Evolutionary conservation across 2,113 vertebrate genomes (phyloP).

Genomic region (Anhinga rufa): DNA sequence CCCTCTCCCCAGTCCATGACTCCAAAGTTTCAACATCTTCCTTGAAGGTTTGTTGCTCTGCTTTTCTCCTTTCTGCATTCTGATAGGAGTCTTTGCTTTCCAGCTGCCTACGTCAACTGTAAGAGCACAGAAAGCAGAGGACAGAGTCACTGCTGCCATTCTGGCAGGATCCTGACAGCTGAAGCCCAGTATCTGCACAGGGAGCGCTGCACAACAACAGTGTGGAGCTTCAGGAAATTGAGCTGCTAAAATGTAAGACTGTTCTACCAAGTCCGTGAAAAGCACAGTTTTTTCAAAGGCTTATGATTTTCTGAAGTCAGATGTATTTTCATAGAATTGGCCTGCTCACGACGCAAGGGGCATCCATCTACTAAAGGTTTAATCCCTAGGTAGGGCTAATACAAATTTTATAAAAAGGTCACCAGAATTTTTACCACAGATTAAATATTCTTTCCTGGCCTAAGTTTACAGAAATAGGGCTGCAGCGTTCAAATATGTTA

Average conservation of each 20-base stretch:
- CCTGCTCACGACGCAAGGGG: not conserved
- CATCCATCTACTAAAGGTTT: not conserved
- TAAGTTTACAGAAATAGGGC: not conserved
- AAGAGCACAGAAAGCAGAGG: not conserved
- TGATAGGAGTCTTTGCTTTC: not conserved
- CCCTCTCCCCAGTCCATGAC: not conserved
- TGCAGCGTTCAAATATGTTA: not conserved
- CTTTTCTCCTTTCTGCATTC: not conserved
- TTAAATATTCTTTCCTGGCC: not conserved
- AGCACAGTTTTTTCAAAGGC: not conserved
- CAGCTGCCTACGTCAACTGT: not conserved
- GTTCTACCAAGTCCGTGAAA: not conserved
- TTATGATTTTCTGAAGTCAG: not conserved
- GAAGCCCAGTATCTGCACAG: not conserved
- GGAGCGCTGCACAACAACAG: not conserved
- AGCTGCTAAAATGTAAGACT: not conserved
- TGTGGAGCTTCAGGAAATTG: not conserved
- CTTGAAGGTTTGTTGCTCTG: not conserved
- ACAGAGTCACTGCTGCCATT: rapidly evolving
- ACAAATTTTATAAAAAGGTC: not conserved
- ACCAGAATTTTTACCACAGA: not conserved
- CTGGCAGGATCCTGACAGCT: not conserved
- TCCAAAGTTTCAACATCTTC: not conserved
- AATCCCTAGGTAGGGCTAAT: not conserved
- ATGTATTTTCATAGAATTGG: not conserved